Base-by-base conservation (phyloP, 2,888 invertebrate species). In the Isoperla grammatica region DNA sequence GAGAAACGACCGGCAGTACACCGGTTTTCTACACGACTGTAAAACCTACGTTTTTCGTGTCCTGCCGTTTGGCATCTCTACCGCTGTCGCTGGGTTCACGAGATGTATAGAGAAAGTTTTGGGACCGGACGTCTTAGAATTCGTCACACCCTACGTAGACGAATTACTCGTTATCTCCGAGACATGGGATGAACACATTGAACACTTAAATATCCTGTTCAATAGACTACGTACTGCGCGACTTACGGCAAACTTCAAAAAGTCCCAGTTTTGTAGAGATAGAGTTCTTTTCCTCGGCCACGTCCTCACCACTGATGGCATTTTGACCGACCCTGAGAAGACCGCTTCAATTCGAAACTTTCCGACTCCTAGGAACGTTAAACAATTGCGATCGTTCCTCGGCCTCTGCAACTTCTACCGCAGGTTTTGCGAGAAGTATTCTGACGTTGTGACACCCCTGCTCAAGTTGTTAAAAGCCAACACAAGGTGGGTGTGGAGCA, bases 61-160 rank as follows among this genome's bases (percentile, higher is more conserved):
- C 3, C 13, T 66, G 12, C 65, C 64, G 1, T 66, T n/a, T 43
- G 65, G 64, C n/a, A 11, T 56, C 5, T 22, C 23, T 22, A 56
- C 40, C 9, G 43, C 43, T 42, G 56, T 43, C 2, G 42, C 42
- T 0, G 22, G 43, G 17, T 56, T 56, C n/a, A 40, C 43, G 1
- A 3, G 19, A 6, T 56, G 45, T 5, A 22, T 56, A n/a, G 42
- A 42, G 3, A 3, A 6, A 3, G 20, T 40, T 12, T 2, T 56
- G 13, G 56, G 56, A 17, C 22, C 20, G 11, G 43, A 56, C 1
- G 23, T 37, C 9, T 1, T 4, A 0, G 35, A 13, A 2, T 56
- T 43, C 20, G 20, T 23, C 1, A 29, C 23, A 8, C 40, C 13
- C 0, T 29, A 56, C 23, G 42, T 56, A 2, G 22, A 56, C 1